These are phyloP conservation scores for Porphyrio hochstetteri DNA, from an alignment of 2,113 vertebrate species.

Conservation along the genomic window DNA sequence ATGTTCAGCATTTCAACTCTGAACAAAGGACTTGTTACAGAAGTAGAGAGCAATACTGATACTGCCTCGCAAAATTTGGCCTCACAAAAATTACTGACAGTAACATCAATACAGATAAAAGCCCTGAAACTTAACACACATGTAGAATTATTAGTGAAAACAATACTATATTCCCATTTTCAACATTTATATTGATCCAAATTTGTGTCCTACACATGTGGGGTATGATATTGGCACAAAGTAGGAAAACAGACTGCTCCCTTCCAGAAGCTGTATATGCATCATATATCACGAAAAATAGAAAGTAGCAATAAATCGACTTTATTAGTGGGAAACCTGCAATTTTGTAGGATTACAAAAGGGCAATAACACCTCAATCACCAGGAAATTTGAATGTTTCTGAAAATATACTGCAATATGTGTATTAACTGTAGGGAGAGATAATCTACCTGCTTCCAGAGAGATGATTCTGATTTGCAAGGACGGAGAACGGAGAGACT, in stretches of 20 bases:
- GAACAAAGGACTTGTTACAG: background rate
- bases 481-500: background rate
- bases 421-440: background rate
- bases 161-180: background rate
- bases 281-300: background rate
- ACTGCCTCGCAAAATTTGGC: background rate
- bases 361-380: background rate
- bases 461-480: constrained; percentile 10
- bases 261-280: background rate
- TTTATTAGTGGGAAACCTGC: background rate
- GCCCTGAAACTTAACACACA: background rate
- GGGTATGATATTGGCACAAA: background rate
- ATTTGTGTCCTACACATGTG: background rate
- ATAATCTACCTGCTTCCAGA: background rate
- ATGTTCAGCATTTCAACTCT: background rate
- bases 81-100: background rate
- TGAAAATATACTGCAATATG: background rate
- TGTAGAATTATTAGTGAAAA: background rate
- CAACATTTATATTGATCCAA: background rate
- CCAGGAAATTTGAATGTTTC: background rate
- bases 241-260: background rate
- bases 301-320: background rate
- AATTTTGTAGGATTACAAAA: background rate
- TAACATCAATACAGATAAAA: background rate
- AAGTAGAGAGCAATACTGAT: background rate